Evolutionary conservation across 2,113 vertebrate species (phyloP).

Genomic region (Reinhardtius hippoglossoides): DNA sequence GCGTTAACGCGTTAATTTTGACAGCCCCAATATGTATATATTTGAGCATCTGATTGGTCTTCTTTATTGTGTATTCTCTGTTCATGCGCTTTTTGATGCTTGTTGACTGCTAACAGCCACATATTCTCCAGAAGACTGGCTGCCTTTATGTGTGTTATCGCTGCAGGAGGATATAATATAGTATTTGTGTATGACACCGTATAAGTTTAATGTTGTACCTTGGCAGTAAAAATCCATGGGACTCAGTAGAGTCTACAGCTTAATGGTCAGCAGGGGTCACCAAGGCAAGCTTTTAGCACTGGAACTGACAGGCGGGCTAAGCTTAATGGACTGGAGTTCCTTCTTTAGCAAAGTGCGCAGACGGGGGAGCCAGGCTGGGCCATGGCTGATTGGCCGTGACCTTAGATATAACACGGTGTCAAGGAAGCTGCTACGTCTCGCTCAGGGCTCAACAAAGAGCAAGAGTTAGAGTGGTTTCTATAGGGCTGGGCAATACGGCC

Average conservation of each 20-base stretch:
- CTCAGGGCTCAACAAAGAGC: conserved; percentile 40
- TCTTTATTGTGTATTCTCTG: too few species aligned
- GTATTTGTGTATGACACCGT: conserved; percentile 56
- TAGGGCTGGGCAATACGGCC: too few species aligned
- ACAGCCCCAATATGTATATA: too few species aligned
- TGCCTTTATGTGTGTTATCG: conserved; percentile 29
- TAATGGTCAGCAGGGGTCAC: conserved; percentile 65
- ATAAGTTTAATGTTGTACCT: conserved; percentile 59
- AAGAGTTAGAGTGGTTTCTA: conserved; percentile 17
- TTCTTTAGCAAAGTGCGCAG: conserved; percentile 57
- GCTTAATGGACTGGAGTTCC: conserved; percentile 63
- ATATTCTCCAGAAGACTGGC: conserved; percentile 13
- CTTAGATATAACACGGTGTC: conserved; percentile 38
- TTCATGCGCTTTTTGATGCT: not conserved
- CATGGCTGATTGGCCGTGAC: conserved; percentile 49
- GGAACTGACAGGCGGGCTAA: conserved; percentile 36
- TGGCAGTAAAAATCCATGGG: conserved; percentile 59
- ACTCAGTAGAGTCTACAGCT: conserved; percentile 44
- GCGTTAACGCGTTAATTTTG: too few species aligned
- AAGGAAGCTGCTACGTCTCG: conserved; percentile 43
- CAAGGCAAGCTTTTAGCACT: conserved; percentile 69
- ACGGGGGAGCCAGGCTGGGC: conserved; percentile 24
- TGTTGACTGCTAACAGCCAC: not conserved
- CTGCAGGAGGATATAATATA: conserved; percentile 44
- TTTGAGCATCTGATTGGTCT: too few species aligned